A percentile compares a stretch with the other conserved stretches of the same genome.
Evolutionary conservation across 1,140 invertebrate genomes (phyloP).

Genomic region (Zophobas morio): DNA sequence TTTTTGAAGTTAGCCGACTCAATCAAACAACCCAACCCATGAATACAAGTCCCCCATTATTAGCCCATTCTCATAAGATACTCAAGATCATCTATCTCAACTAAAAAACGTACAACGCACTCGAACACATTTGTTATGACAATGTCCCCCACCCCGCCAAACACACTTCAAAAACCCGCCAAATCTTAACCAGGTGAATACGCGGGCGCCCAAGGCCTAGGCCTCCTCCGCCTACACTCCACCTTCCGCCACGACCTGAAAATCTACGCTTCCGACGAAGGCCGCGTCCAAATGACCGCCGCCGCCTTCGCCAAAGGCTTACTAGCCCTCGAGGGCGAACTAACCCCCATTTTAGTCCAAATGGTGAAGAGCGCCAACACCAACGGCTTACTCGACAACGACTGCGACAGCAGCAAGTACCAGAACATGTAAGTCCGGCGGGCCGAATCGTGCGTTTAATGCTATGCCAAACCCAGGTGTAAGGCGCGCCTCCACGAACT

Average conservation of each 20-base stretch:
- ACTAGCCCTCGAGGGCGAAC: slow-evolving; percentile 96
- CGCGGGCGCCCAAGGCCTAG: slow-evolving; percentile 91
- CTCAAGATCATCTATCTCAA: neutral
- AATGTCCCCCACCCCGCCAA: neutral
- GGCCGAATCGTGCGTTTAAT: neutral
- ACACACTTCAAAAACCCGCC: neutral
- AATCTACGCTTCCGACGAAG: slow-evolving; percentile 99
- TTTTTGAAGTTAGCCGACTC: too few species aligned
- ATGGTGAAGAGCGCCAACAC: slow-evolving; percentile 99
- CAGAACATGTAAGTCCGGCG: slow-evolving; percentile 88
- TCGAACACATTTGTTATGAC: slow-evolving; percentile 11
- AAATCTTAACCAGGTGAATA: slow-evolving; percentile 79
- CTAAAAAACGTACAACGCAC: neutral
- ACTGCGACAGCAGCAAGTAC: slow-evolving; percentile 96
- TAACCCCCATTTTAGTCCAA: slow-evolving; percentile 98
- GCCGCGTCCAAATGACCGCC: slow-evolving; percentile 99
- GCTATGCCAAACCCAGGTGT: slow-evolving; percentile 76
- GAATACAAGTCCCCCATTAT: neutral
- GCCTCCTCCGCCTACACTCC: slow-evolving; percentile 93
- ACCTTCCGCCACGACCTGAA: slow-evolving; percentile 99
- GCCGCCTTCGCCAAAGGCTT: slow-evolving; percentile 99
- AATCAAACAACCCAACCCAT: too few species aligned
- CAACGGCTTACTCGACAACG: slow-evolving; percentile 97
- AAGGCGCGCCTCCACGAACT: slow-evolving; percentile 94
- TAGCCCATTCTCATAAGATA: slow-evolving; percentile 5